Evolutionary conservation across 2,113 vertebrate genomes (phyloP).

Genomic region (Odontophorus gujanensis): DNA sequence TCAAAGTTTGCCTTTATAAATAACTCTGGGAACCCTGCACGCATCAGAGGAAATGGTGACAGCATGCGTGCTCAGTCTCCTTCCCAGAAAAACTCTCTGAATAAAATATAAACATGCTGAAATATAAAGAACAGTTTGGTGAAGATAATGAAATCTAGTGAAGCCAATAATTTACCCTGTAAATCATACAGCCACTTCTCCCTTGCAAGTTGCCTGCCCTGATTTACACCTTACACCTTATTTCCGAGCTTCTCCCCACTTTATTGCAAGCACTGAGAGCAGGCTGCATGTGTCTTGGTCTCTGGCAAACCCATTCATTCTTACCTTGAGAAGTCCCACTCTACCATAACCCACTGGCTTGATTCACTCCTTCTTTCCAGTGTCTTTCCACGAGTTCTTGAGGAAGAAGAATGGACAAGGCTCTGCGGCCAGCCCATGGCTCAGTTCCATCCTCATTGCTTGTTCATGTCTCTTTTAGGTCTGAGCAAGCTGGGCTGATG

Average conservation of each 20-base stretch:
- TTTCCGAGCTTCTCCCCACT: not conserved
- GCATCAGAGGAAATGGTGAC: not conserved
- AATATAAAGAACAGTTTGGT: conserved; percentile 57
- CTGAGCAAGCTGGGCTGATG: conserved; percentile 22
- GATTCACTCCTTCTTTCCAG: not conserved
- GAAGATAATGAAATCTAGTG: conserved; percentile 65
- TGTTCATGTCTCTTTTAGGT: conserved; percentile 71
- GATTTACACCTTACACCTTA: conserved; percentile 57
- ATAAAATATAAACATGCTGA: conserved; percentile 50
- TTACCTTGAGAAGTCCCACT: not conserved
- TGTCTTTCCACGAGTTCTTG: not conserved
- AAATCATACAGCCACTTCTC: conserved; percentile 50
- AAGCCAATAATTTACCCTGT: conserved; percentile 63
- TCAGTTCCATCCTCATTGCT: conserved; percentile 65
- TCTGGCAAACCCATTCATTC: not conserved
- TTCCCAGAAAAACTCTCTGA: conserved; percentile 21
- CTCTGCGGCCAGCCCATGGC: conserved; percentile 30
- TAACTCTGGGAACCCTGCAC: conserved; percentile 40
- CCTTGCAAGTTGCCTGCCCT: conserved; percentile 23
- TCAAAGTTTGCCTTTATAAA: conserved; percentile 68
- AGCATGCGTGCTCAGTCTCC: not conserved
- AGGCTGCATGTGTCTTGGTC: not conserved
- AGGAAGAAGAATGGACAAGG: conserved; percentile 41
- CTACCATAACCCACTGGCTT: not conserved
- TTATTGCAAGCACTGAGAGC: conserved; percentile 10